These are phyloP conservation scores for Schmidtea mediterranea DNA, from an alignment of 1,140 invertebrate genomes.

Conservation along the genomic window DNA sequence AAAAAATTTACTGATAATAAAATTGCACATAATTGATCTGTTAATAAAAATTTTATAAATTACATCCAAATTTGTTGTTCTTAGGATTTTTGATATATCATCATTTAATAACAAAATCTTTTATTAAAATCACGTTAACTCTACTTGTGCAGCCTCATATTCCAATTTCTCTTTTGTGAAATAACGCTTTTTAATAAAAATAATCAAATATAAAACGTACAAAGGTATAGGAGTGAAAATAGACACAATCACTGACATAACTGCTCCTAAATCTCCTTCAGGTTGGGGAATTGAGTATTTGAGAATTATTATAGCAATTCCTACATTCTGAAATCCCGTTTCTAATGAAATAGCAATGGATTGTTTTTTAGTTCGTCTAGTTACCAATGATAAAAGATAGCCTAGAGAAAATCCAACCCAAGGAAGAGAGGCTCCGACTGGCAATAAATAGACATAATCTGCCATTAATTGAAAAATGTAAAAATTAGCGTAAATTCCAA, in stretches of 20 bases:
- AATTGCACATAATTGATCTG: too few relatives aligned
- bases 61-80: too few relatives aligned
- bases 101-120: too few relatives aligned
- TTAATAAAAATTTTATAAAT: too few relatives aligned
- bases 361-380: conserved; percentile 36
- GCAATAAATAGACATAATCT: conserved; percentile 35
- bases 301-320: conserved; percentile 60
- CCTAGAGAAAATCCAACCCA: conserved; percentile 53
- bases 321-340: too few relatives aligned
- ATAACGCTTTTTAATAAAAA: too few relatives aligned
- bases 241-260: conserved; percentile 14
- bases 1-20: too few relatives aligned
- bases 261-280: conserved; percentile 16
- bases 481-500: conserved; percentile 5
- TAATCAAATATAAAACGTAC: too few relatives aligned
- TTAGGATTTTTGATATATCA: too few relatives aligned
- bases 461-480: not conserved
- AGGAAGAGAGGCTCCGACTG: conserved; percentile 50
- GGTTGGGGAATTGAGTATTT: conserved; percentile 16
- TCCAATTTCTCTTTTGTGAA: too few relatives aligned
- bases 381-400: conserved; percentile 33
- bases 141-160: too few relatives aligned
- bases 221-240: conserved; percentile 14
- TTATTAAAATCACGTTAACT: too few relatives aligned
- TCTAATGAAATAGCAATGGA: conserved; percentile 54